Evolutionary conservation across 2,113 vertebrate species (phyloP), one percentile per base, ranked within the genome.

Genomic region (Oryzias celebensis): DNA sequence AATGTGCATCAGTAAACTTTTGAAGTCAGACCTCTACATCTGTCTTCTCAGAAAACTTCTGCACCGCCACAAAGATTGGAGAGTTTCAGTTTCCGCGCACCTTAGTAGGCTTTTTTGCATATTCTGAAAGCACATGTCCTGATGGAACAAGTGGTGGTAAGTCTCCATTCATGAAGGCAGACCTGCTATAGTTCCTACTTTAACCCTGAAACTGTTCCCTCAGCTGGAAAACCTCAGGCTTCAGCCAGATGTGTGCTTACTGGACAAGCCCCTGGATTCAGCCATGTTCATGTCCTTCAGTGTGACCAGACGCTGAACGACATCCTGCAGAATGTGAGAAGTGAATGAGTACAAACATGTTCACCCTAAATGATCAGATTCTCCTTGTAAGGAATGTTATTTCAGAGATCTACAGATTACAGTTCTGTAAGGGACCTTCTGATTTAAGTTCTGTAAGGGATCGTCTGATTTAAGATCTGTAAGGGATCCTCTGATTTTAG

Each of bases 301-400:
- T 88, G 84, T 45, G n/a, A 17, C 14, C 58, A 57, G 41, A 85
- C 77, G 7, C 67, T 88, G n/a, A 62, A 45, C 0, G n/a, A 52
- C 31, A 63, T 87, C 4, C 14, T 66, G 10, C 16, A 14, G 31
- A 65, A 66, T 28, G 88, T 88, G 24, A 58, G 59, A 46, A 50
- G 4, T 23, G 7, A 45, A 4, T 4, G 16, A 7, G 44, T 36
- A 36, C 31, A 36, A 36, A 36, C 7, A 8, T 8, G 7, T 36
- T 36, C 31, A 36, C 31, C 7, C 26, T 36, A 7, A 36, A 36
- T 36, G 31, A 36, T 36, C 31, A 36, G 31, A 36, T 36, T 7
- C 7, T 36, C 31, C 1, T 36, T 36, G 7, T 8, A 10, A 36
- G 10, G 2, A 36, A 36, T 10, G 10, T 10, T 36, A 8, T 36